These are phyloP conservation scores for Slavum lentiscoides DNA, from an alignment of 2,888 invertebrate species.

Conservation along the genomic window DNA sequence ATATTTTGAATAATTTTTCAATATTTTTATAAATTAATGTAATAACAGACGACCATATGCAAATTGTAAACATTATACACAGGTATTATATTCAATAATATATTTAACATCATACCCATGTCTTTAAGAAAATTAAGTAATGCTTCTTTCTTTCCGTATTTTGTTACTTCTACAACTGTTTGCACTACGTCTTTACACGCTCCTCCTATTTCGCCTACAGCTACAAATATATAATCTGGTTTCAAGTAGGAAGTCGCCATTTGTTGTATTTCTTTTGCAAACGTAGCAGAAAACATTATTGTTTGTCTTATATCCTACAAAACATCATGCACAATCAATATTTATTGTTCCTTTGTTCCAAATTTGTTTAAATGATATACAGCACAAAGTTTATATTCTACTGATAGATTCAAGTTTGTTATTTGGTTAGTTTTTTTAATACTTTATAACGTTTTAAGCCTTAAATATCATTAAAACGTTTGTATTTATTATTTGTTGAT, in stretches of 20 bases:
- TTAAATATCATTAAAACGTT: too few relatives aligned
- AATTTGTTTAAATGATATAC: too few relatives aligned
- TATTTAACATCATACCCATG: conserved; percentile 56
- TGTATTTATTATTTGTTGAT: too few relatives aligned
- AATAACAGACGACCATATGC: background rate
- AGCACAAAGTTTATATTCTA: too few relatives aligned
- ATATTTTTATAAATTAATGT: background rate
- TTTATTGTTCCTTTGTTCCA: background rate
- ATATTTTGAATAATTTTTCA: too few relatives aligned
- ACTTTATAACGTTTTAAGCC: too few relatives aligned
- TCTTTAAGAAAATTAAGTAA: conserved; percentile 71
- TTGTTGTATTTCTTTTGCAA: conserved; percentile 76
- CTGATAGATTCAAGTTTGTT: too few relatives aligned
- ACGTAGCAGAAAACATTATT: conserved; percentile 79
- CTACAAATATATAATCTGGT: conserved; percentile 75
- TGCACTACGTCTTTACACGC: conserved; percentile 91
- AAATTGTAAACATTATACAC: background rate
- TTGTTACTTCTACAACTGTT: conserved; percentile 69
- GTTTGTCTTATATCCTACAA: conserved; percentile 63
- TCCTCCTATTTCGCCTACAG: conserved; percentile 89
- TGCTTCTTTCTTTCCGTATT: conserved; percentile 74
- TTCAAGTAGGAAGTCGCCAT: conserved; percentile 77
- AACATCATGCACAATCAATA: conserved; percentile 1
- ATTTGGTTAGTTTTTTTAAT: too few relatives aligned
- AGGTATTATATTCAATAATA: background rate